Base-by-base conservation (phyloP, 2,888 invertebrate genomes). In the Linnaemya vulpina region DNA sequence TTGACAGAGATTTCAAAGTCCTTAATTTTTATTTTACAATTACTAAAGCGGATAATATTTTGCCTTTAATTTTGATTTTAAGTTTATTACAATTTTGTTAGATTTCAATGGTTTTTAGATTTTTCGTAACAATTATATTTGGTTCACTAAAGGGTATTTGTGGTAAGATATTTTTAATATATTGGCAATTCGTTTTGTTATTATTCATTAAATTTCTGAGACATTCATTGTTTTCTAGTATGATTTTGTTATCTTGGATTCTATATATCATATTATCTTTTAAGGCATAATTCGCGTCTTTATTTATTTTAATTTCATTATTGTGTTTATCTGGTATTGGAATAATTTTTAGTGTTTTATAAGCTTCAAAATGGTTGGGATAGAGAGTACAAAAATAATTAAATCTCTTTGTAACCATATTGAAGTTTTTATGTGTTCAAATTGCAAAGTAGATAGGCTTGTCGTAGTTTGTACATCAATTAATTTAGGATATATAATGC, bases 151-250 rank as follows among this genome's bases (percentile, higher is more conserved):
- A 75, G 10, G 30, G 60, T 60, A 17, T 30, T 20, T 60, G 20
- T 49, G 60, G 20, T 35, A 20, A 20, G 3, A 22, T 46, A 58
- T 25, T 60, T 13, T 55, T 25, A 17, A 4, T 60, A 15, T 60
- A 73, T 60, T 17, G 25, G 35, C 30, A 60, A 73, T 20, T 46
- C 9, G 73, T 60, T 73, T 60, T 46, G 20, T 73, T 60, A 25
- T 73, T 60, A n/a, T 73, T 75, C 17, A 73, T 60, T 62, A 74
- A 46, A 38, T 74, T 60, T 63, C n/a, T 53, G 10, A 74, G 38
- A 17, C 74, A 74, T 51, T 53, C 2, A 63, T 74, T 38, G 13
- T 63, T 22, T 53, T 49, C 22, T 55, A 15, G 10, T 55, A 55
- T 65, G 10, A 55, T 43, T 40, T 63, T 35, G 20, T 63, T 63